Evolutionary conservation across 2,888 invertebrate genomes (phyloP).

Genomic region (Eupithecia centaureata): DNA sequence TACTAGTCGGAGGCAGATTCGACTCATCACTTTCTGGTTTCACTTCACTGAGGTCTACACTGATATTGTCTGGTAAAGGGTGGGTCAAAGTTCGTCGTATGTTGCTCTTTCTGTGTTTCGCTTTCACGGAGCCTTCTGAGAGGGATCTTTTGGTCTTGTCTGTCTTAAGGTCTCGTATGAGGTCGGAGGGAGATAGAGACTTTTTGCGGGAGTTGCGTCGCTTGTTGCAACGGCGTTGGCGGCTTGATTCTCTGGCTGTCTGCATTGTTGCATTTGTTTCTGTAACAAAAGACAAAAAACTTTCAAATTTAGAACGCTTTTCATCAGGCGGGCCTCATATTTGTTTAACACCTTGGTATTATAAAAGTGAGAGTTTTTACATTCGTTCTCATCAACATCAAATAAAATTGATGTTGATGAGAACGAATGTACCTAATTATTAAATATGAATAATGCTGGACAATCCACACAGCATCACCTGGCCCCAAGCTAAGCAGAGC

Average conservation of each 20-base stretch:
- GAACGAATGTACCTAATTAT: no score
- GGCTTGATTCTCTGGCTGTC: slow-evolving; percentile 73
- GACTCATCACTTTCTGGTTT: slow-evolving; percentile 79
- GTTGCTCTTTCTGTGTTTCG: slow-evolving; percentile 78
- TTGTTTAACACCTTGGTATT: no score
- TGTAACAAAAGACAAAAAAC: slow-evolving; percentile 54
- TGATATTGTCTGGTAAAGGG: slow-evolving; percentile 74
- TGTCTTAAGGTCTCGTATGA: slow-evolving; percentile 71
- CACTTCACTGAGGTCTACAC: slow-evolving; percentile 63
- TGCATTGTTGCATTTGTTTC: slow-evolving; percentile 78
- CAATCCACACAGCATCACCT: no score
- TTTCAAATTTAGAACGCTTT: not conserved
- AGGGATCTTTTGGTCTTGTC: slow-evolving; percentile 75
- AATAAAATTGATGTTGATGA: no score
- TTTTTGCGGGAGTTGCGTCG: slow-evolving; percentile 80
- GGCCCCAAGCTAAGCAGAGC: no score
- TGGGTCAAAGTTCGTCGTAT: slow-evolving; percentile 80
- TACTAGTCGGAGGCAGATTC: slow-evolving; percentile 77
- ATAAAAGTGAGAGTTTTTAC: no score
- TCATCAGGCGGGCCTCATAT: no score
- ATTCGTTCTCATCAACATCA: no score
- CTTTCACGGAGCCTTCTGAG: slow-evolving; percentile 79
- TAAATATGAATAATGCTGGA: no score
- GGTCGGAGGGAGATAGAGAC: slow-evolving; percentile 78
- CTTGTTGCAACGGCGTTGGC: slow-evolving; percentile 77